Evolutionary conservation across 2,888 invertebrate species (phyloP).

Genomic region (Dicranocentrus wangi): DNA sequence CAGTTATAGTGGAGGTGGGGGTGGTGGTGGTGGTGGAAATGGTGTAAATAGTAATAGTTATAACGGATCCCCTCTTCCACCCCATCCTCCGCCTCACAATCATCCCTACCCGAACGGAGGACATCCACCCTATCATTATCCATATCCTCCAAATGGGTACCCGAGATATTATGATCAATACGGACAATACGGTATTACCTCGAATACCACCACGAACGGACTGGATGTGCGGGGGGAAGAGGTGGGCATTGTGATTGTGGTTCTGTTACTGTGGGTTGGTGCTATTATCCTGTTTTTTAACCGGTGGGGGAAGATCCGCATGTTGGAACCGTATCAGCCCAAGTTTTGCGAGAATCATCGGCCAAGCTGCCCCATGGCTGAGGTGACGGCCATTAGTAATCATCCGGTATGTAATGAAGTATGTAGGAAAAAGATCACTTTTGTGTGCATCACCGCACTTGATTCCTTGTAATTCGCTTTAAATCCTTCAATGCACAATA

Average conservation of each 20-base stretch:
- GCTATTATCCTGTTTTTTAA: constrained; percentile 90
- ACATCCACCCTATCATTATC: constrained; percentile 16
- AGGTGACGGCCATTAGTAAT: constrained; percentile 67
- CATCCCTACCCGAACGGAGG: constrained; percentile 17
- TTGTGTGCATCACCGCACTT: background rate
- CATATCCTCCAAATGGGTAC: background rate
- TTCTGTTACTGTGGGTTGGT: constrained; percentile 89
- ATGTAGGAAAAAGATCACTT: too few relatives aligned
- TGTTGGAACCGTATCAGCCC: constrained; percentile 92
- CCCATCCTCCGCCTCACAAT: constrained; percentile 12
- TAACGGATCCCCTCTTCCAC: constrained; percentile 24
- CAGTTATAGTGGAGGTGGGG: background rate
- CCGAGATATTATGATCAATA: constrained; percentile 43
- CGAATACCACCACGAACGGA: constrained; percentile 51
- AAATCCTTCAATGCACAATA: background rate
- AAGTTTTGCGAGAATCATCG: constrained; percentile 89
- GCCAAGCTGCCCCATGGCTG: constrained; percentile 79
- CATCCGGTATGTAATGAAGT: constrained; percentile 65
- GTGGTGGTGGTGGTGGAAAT: background rate
- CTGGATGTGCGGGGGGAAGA: constrained; percentile 87
- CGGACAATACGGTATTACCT: constrained; percentile 30
- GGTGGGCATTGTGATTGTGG: constrained; percentile 87
- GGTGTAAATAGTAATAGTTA: constrained; percentile 28
- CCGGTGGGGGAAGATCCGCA: constrained; percentile 94
- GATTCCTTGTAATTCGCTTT: too few relatives aligned